Base-by-base conservation (phyloP, 2,797 vertebrate species). In the Coregonus sp. region DNA sequence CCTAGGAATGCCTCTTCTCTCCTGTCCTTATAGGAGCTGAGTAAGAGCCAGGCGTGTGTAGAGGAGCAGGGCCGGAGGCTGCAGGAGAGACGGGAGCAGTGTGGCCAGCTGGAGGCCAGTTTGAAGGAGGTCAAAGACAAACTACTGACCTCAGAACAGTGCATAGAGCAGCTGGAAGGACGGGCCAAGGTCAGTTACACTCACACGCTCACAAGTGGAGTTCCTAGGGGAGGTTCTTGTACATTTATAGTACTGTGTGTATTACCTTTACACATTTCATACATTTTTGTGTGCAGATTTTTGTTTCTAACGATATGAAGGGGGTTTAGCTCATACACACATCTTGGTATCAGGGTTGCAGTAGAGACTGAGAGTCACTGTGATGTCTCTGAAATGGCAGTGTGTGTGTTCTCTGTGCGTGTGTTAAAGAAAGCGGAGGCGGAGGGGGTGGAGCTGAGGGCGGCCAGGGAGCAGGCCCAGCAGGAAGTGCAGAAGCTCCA, bases 41-140 rank as follows among this genome's bases (percentile, higher is more conserved):
- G 89, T 92, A 98, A 98, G 90, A 90, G 93, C 81, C 95, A 93
- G 7, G 79, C 92, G 84, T 95, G 96, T 82, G 73, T 96, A 84
- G 97, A 97, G 76, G 96, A 99, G 86, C 88, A 95, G 82, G 85
- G 86, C 61, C 82, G 90, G 72, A 95, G 94, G 84, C 90, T 99
- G 63, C 95, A 95, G 84, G 96, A 97, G 76, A 97, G 95, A 76
- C 95, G 96, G 75, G 96, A 97, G 72, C 95, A 96, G 77, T 95
- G 95, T 84, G 86, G 80, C 76, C 97, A 98, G 88, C 86, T 98
- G 82, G 98, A 99, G 89, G 82, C 85, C 82, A 91, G 1, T 79
- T 91, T 99, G 73, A 99, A 97, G 87, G 97, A 98, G 68, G 90
- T 90, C 89, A 98, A 96, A 91, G 97, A 99, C 88, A 97, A 96